Evolutionary conservation across 2,888 invertebrate species (phyloP), one percentile per base, ranked within the genome.

Genomic region (Himalopsyche anomala): DNA sequence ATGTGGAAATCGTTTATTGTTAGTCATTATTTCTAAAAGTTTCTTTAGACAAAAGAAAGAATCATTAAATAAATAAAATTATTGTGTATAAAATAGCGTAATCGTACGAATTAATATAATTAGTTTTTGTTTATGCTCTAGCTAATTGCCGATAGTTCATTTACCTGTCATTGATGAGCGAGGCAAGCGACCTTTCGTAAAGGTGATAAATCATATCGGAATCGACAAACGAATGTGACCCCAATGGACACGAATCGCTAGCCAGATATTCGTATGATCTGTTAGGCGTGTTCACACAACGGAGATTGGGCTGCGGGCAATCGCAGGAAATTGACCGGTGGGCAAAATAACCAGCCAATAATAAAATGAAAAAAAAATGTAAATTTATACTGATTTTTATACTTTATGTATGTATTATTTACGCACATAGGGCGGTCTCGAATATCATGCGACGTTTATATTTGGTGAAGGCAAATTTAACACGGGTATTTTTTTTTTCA

Each of bases 81-180:
- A 2, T 38, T 11, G 80, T n/a, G 40, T 5, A 12, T 80, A 80
- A 80, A 80, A 28, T 42, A 28, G 84, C 56, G 80, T 84, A 12
- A 54, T 4, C 80, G 54, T 80, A 79, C 45, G 36, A n/a, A 84
- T 83, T 51, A 84, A 74, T 84, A 79, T 84, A 84, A 84, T 84
- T 84, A 84, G 80, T 74, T 45, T 80, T 84, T 84, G 74, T 62
- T 62, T 62, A 62, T 62, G 62, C 28, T 28, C 19, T 51, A 40
- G 51, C 84, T 79, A 84, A 84, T 84, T 84, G 74, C 62, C 38
- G 51, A 81, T 81, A 81, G 81, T 51, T 51, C 45, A 45, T 62
- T 28, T 62, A 62, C 62, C 62, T 28, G 62, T 62, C 62, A 62
- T 62, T 62, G 62, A 62, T 51, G 51, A 51, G 51, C 45, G 45